Conservation (phyloP, 2,888 invertebrate genomes). For the Holacanthella duospinosa region DNA sequence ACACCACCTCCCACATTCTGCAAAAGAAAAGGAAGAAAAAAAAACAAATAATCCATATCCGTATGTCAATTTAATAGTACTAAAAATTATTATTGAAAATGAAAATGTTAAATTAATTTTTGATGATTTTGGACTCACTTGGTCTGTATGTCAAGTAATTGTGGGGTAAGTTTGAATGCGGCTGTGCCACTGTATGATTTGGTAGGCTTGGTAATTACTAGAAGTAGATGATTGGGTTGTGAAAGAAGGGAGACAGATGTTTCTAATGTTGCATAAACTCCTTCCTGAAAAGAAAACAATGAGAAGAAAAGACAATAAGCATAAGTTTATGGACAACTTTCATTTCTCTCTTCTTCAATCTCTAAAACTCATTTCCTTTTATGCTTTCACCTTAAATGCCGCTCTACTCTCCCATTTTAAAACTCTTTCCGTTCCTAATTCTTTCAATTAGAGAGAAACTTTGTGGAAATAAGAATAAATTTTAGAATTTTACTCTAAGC, state of each 20-base stretch:
- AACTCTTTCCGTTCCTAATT: background rate
- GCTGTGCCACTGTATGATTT: conserved; percentile 1
- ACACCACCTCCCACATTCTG: conserved; percentile 31
- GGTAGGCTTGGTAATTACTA: conserved; percentile 19
- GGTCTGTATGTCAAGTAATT: conserved; percentile 30
- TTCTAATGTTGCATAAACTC: conserved; percentile 27
- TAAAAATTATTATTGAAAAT: too few species aligned
- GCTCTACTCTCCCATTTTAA: background rate
- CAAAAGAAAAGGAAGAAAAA: background rate
- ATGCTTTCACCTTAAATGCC: background rate
- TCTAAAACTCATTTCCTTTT: background rate
- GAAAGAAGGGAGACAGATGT: conserved; percentile 27
- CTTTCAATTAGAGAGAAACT: background rate
- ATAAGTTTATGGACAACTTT: background rate
- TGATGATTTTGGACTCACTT: conserved; percentile 21
- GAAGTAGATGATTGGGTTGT: conserved; percentile 27
- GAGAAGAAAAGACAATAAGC: background rate
- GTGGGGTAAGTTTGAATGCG: conserved; percentile 24
- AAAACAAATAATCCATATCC: background rate
- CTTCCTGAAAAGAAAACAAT: conserved; percentile 19
- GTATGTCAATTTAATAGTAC: conserved; percentile 8
- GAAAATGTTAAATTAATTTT: conserved; percentile 3
- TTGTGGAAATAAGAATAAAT: background rate
- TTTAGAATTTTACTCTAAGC: too few species aligned
- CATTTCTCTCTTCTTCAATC: conserved; percentile 11